A percentile compares a stretch with the other conserved stretches of the same genome.
phyloP scores from a whole-genome alignment of 1,140 invertebrate species.

The Lepidurus arcticus region DNA sequence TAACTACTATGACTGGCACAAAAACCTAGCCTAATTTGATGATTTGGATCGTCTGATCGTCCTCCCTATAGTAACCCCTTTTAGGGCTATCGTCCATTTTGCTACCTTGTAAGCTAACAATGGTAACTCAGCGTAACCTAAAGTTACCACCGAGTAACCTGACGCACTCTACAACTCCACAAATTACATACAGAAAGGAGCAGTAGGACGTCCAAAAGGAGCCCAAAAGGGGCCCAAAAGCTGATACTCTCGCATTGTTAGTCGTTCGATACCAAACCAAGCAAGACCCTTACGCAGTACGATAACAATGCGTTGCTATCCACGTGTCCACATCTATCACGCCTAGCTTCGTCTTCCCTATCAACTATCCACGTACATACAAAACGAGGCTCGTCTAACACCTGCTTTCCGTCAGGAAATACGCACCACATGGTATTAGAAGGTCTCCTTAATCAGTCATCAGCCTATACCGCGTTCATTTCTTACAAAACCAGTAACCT shows the following conservation, averaged over 20 bases:
- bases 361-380: neutral
- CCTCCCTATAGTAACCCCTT: neutral
- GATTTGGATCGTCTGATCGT: neutral
- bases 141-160: neutral
- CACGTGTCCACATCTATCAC: neutral
- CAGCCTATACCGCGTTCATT: neutral
- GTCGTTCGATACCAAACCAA: conserved; percentile 18
- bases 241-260: neutral
- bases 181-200: no score
- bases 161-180: neutral
- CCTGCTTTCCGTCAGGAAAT: conserved; percentile 5
- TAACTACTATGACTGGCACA: neutral
- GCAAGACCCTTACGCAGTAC: neutral
- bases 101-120: neutral
- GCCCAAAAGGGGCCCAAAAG: neutral
- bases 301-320: conserved; percentile 19
- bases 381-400: neutral
- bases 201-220: neutral
- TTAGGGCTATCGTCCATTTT: neutral
- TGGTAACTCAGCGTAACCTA: neutral
- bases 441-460: neutral
- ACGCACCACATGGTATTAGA: neutral
- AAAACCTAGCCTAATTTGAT: neutral
- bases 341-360: conserved; percentile 12
- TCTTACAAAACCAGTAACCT: neutral